Conservation (phyloP, 2,113 vertebrate species). For the Serinus canaria region DNA sequence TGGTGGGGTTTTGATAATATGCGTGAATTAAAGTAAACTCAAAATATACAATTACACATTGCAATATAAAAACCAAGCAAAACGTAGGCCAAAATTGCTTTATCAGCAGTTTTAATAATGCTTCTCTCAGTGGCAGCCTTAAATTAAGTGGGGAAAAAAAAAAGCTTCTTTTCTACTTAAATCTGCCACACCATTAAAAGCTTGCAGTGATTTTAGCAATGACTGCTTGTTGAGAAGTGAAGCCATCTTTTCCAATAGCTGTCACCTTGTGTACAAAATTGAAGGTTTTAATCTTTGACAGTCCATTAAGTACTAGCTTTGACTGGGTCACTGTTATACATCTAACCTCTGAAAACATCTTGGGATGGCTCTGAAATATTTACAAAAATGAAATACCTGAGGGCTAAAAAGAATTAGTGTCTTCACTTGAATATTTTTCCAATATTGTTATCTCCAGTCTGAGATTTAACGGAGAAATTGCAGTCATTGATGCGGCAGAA, state of each 20-base stretch:
- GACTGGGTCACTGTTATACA: not conserved
- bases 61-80: not conserved
- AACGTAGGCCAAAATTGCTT: not conserved
- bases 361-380: not conserved
- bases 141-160: not conserved
- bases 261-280: not conserved
- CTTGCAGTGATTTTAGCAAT: not conserved
- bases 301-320: not conserved
- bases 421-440: not conserved
- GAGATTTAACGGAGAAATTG: not conserved
- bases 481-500: not conserved
- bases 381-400: not conserved
- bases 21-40: not conserved
- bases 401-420: not conserved
- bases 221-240: not conserved
- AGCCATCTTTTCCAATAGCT: not conserved
- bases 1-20: not conserved
- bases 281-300: not conserved
- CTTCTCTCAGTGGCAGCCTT: not conserved
- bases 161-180: not conserved
- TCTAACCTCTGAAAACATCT: not conserved
- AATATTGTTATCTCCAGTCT: not conserved
- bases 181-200: not conserved
- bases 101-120: not conserved
- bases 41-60: not conserved